These are phyloP conservation scores for Acronicta psi DNA, from an alignment of 2,888 invertebrate genomes.

Conservation along the genomic window DNA sequence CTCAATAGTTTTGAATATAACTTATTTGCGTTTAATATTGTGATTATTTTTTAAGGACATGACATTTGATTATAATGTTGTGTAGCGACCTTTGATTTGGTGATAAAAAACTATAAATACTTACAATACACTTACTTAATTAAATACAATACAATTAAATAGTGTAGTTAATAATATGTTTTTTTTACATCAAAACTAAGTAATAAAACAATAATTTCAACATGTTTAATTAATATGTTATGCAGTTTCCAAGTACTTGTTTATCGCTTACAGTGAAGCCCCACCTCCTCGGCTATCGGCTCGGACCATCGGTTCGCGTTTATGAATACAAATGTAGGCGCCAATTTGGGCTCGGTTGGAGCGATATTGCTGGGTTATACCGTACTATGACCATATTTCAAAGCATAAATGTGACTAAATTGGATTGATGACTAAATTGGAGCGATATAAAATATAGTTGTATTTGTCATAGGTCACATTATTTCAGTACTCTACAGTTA, in stretches of 20 bases:
- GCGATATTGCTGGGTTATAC: constrained; percentile 34
- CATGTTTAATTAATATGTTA: constrained; percentile 21
- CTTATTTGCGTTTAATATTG: no score
- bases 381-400: constrained; percentile 18
- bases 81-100: no score
- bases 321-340: constrained; percentile 57
- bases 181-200: constrained; percentile 2
- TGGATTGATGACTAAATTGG: constrained; percentile 3
- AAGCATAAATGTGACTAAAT: constrained; percentile 1
- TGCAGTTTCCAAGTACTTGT: constrained; percentile 35
- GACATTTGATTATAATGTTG: no score
- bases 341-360: constrained; percentile 46
- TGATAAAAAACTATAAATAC: no score
- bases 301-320: constrained; percentile 50
- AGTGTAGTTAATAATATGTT: no score
- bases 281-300: constrained; percentile 36
- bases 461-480: no score
- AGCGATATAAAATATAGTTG: not conserved
- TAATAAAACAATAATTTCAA: constrained; percentile 31
- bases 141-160: no score
- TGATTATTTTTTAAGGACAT: constrained; percentile 2
- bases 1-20: no score
- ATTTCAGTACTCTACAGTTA: no score
- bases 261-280: constrained; percentile 41
- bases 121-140: no score